Percentiles rank a stretch among this genome's conserved stretches.
These are phyloP conservation scores for Drosophila sechellia DNA, from an alignment of 1,140 invertebrate genomes.

Conservation along the genomic window DNA sequence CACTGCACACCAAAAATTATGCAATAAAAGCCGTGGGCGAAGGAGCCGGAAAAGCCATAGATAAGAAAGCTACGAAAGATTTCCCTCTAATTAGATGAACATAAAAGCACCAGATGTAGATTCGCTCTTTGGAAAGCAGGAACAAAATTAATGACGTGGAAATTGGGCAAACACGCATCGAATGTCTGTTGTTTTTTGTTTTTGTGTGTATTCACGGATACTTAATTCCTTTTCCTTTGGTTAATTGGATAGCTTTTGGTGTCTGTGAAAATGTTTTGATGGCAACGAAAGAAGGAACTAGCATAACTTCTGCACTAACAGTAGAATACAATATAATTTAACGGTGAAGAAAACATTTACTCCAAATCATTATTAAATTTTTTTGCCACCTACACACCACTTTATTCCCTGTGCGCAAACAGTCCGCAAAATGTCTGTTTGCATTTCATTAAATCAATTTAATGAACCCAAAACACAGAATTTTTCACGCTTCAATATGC, in stretches of 20 bases:
- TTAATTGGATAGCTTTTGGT: too few species aligned
- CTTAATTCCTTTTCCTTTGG: too few species aligned
- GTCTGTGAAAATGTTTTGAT: too few species aligned
- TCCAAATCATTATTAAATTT: background rate
- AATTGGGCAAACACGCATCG: conserved; percentile 53
- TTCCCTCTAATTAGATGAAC: conserved; percentile 77
- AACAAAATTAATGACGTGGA: conserved; percentile 76
- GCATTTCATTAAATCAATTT: conserved; percentile 64
- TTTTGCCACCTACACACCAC: background rate
- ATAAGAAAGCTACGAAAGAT: conserved; percentile 25
- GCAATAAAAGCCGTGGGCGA: conserved; percentile 57
- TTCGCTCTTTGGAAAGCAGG: conserved; percentile 13
- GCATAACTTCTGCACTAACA: too few species aligned
- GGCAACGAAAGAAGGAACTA: too few species aligned
- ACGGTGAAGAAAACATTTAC: too few species aligned
- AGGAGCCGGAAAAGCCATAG: conserved; percentile 2
- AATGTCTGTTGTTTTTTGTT: conserved; percentile 1
- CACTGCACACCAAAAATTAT: conserved; percentile 68
- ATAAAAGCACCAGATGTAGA: conserved; percentile 50
- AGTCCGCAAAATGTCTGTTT: conserved; percentile 11
- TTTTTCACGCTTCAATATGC: conserved; percentile 66
- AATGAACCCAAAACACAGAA: conserved; percentile 42
- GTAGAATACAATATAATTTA: too few species aligned
- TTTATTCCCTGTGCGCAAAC: background rate
- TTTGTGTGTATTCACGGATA: background rate